Evolutionary conservation across 1,140 invertebrate species (phyloP), one percentile per base, ranked within the genome.

Genomic region (Phthorimaea operculella): DNA sequence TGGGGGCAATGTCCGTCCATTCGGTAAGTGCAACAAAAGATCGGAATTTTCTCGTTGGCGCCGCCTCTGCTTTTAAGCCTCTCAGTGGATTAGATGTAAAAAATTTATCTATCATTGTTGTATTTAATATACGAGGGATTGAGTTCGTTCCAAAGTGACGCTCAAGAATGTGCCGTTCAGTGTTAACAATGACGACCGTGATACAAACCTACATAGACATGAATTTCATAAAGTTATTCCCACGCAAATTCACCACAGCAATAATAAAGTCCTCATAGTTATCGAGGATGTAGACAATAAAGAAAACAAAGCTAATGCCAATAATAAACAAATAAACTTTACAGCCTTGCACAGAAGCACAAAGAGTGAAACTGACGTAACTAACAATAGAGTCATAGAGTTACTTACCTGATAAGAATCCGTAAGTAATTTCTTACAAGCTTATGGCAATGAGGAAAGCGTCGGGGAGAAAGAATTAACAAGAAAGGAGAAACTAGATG

Each of bases 111-210:
- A 59, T 57, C 57, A 63, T 56, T 59, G 48, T 44, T 17, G 36
- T 59, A 59, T 54, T 55, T 51, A 62, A 59, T 59, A 55, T 62
- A 56, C 57, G 51, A 36, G 57, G 42, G 51, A 60, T 57, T 57
- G 54, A 54, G 33, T 51, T 33, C 14, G 34, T 53, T 44, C 50
- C 33, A 11, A 42, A 36, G 47, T 56, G 42, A 55, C 55, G 51
- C 53, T 2, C 15, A 51, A 54, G 62, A 64, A 64, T 64, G 62
- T 44, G 2, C 36, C 10, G 10, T 39, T 39, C n/a, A 2, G n/a
- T 39, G 21, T 2, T 28, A 4, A 6, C 21, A 28, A 28, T 28
- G 6, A 12, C n/a, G 3, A 39, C 8, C n/a, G 10, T 12, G n/a
- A 39, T 39, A 39, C 10, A 12, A 39, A 39, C 3, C 36, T 12